Evolutionary conservation across 2,888 invertebrate species (phyloP), one percentile per base, ranked within the genome.

Genomic region (Eupithecia insigniata): DNA sequence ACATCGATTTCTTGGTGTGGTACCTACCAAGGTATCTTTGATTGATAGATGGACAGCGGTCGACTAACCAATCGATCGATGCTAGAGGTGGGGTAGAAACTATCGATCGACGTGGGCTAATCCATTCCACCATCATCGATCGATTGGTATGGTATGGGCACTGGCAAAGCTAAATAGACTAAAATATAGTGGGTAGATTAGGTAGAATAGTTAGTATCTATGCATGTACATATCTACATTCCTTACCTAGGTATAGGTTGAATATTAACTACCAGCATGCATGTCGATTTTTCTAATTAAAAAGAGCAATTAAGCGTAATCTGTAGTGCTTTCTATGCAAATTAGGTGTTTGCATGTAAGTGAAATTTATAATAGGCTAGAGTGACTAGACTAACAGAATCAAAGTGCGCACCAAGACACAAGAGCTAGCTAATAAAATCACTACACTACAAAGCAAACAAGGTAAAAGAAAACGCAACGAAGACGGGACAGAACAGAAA

Each of bases 401-500:
- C 14, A 62, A 62, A 2, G 22, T 64, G 64, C n/a, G 16, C 26
- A 62, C 22, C 18, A 34, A 22, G n/a, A n/a, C n/a, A n/a, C n/a
- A n/a, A n/a, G 32, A 64, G 34, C 36, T 39, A 39, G 36, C 36
- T 62, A 36, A 14, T 12, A 36, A 16, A 36, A 34, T n/a, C 22
- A 26, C 26, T 18, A 18, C 30, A 18, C 65, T 66, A 69, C 43
- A 22, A 72, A 70, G 73, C 68, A 71, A 71, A 70, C 68, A 71
- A 69, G 39, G 64, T 36, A 71, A 77, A 74, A 70, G 58, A 69
- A 75, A 82, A 83, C 81, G 81, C 84, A 81, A 83, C 84, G 84
- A 80, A 82, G 85, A 86, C 85, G 86, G 85, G 85, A 85, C 83
- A 80, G 72, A 81, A 80, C 79, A 78, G 79, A 80, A 67, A 78